Evolutionary conservation across 2,797 vertebrate species (phyloP).

Genomic region (Podarcis siculus): DNA sequence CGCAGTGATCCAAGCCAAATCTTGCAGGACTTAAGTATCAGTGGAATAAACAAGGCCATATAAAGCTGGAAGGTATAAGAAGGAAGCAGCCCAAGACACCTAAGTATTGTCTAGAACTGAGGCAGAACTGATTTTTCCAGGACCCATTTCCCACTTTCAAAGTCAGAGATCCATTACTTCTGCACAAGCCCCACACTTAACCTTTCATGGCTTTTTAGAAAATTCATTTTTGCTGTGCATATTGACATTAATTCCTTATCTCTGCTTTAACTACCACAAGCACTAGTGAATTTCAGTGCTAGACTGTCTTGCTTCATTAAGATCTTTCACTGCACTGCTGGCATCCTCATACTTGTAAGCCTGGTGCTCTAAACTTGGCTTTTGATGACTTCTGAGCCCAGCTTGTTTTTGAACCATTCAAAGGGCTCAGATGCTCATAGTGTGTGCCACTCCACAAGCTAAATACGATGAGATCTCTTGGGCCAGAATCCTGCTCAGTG

Average conservation of each 20-base stretch:
- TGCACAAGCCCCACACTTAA: neutral
- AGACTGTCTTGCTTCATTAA: neutral
- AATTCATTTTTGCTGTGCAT: neutral
- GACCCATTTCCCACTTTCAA: too few species aligned
- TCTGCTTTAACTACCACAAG: neutral
- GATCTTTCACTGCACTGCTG: too few species aligned
- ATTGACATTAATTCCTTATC: neutral
- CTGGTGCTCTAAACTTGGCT: too few species aligned
- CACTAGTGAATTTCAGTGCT: neutral
- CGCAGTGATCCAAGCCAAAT: conserved; percentile 40
- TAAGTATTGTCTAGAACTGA: conserved; percentile 14
- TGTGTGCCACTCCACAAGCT: neutral
- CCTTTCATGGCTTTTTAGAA: neutral
- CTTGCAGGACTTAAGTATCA: conserved; percentile 57
- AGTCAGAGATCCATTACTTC: too few species aligned
- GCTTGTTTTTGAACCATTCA: too few species aligned
- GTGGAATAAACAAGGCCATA: conserved; percentile 34
- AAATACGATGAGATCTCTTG: neutral
- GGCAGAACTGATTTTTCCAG: neutral
- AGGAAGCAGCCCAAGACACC: conserved; percentile 29
- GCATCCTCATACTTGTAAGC: neutral
- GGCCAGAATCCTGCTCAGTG: neutral
- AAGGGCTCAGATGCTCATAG: neutral
- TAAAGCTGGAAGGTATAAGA: conserved; percentile 34
- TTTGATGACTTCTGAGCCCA: too few species aligned